Conservation (phyloP, 2,797 vertebrate species). For the Nasua narica region DNA sequence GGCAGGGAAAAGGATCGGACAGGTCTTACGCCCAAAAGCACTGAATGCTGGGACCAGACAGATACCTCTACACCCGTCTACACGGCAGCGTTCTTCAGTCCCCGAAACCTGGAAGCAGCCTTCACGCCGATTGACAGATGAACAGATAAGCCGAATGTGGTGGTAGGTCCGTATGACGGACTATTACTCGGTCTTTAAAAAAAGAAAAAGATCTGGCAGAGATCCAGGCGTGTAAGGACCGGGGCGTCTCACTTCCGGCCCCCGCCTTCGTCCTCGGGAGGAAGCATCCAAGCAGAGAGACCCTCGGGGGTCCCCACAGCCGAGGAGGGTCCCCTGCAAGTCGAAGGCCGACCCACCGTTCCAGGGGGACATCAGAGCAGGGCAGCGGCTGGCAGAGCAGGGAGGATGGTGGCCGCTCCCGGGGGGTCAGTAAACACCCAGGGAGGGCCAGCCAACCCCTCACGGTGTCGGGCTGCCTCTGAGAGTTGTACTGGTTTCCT, state of each 20-base stretch:
- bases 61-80: accelerated
- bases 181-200: background rate
- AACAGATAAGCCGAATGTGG: accelerated
- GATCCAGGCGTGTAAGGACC: accelerated
- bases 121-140: accelerated
- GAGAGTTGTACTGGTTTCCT: background rate
- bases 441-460: background rate
- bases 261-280: accelerated
- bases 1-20: too few relatives aligned
- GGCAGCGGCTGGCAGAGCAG: accelerated
- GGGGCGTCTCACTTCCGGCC: accelerated
- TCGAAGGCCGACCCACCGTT: background rate
- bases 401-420: background rate
- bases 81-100: accelerated
- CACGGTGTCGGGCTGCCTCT: accelerated
- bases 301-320: too few relatives aligned
- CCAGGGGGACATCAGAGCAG: accelerated
- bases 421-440: background rate
- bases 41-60: accelerated
- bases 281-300: accelerated
- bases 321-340: background rate
- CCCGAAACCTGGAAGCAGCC: accelerated
- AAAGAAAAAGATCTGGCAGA: accelerated
- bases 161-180: accelerated
- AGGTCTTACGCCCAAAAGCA: accelerated